These are phyloP conservation scores for Nanorana parkeri DNA, from an alignment of 2,113 vertebrate species.

Conservation along the genomic window DNA sequence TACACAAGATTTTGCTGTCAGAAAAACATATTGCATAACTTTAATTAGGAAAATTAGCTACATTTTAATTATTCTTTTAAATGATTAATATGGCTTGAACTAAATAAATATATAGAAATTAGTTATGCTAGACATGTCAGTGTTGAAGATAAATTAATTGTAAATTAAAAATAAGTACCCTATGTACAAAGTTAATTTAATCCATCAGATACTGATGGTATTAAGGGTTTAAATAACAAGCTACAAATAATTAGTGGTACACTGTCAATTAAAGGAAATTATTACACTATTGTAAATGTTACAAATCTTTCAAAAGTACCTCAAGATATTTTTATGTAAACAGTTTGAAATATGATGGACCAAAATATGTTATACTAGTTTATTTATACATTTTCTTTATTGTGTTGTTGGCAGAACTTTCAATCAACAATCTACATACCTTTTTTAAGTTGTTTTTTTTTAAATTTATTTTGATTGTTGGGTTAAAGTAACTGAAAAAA, in stretches of 20 bases:
- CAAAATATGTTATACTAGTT: too few relatives aligned
- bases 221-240: constrained; percentile 31
- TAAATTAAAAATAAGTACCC: constrained; percentile 37
- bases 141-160: constrained; percentile 34
- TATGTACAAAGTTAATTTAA: constrained; percentile 43
- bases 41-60: constrained; percentile 9
- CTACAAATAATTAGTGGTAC: constrained; percentile 32
- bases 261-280: constrained; percentile 28
- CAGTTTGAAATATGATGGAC: too few relatives aligned
- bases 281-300: constrained; percentile 31
- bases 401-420: too few relatives aligned
- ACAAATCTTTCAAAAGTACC: too few relatives aligned
- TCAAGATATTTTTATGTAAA: too few relatives aligned
- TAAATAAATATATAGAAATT: constrained; percentile 38
- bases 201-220: constrained; percentile 19
- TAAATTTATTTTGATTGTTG: too few relatives aligned
- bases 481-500: too few relatives aligned
- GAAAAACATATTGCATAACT: neutral
- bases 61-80: constrained; percentile 26
- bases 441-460: too few relatives aligned
- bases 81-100: constrained; percentile 26
- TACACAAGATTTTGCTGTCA: neutral
- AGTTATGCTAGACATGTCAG: constrained; percentile 28
- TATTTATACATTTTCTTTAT: too few relatives aligned
- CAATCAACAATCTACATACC: too few relatives aligned